Base-by-base conservation (phyloP, 2,113 vertebrate genomes). In the Saguinus imperator region DNA sequence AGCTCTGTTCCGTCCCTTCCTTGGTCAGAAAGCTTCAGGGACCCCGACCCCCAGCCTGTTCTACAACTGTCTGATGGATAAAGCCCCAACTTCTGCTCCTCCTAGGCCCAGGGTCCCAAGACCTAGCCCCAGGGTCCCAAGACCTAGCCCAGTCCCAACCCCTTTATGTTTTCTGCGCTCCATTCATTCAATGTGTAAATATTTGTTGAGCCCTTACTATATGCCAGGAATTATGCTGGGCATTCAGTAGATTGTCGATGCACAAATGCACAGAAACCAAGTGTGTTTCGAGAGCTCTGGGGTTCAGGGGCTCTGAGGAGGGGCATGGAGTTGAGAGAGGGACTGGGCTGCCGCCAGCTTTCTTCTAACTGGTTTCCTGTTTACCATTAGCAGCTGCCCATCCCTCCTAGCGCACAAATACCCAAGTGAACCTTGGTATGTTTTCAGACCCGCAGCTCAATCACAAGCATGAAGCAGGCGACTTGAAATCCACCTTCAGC, bases 331-430 rank as follows among this genome's bases (percentile, higher is more conserved):
- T n/a, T 57, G 83, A 97, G 93, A 90, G 94, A 96, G 83, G 87
- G 94, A 84, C 95, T 97, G 88, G 95, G 90, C 72, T 27, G 93
- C 29, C 2, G 96, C 94, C 96, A 95, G 91, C 81, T 91, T 92
- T 86, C 97, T 96, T 91, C 94, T 98, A 64, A 57, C 92, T 91
- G 97, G 98, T 97, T 99, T 99, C 98, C 98, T 98, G 98, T 99
- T 98, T 98, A 98, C 98, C 52, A 70, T 92, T 70, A 95, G 97
- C 97, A 97, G 96, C 97, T 97, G 97, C 97, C 97, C 97, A 97
- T 97, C 94, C 95, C 77, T 64, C 89, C 87, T 9, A 55, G 98
- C 94, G 94, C 98, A 94, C 83, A 97, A 80, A 95, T 94, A 91
- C 94, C 97, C 96, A 95, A 94, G 92, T 25, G 16, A 84, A 37